These are phyloP conservation scores for Rhynchonema sp. DNA, from an alignment of 2,888 invertebrate genomes.

Conservation along the genomic window DNA sequence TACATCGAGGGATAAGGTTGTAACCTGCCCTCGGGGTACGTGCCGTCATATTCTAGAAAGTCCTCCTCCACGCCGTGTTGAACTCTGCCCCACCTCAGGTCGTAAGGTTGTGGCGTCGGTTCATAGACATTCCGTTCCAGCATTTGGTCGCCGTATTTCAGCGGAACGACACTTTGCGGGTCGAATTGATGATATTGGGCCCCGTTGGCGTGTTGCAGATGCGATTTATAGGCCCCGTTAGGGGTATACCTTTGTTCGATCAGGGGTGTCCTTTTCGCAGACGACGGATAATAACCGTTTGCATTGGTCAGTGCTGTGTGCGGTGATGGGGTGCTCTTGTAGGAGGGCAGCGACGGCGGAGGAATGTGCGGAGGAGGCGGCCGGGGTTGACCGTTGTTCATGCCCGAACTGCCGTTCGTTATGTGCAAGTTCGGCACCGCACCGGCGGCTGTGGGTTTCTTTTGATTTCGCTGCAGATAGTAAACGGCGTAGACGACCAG, in stretches of 20 bases:
- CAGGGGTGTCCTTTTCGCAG: no score
- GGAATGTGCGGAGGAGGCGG: background rate
- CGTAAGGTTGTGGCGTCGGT: no score
- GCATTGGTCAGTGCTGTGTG: background rate
- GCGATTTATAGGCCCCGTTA: background rate
- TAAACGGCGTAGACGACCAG: slow-evolving; percentile 5
- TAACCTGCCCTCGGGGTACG: background rate
- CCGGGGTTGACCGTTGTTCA: background rate
- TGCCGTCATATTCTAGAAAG: background rate
- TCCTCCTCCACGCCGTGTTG: background rate
- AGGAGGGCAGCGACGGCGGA: background rate
- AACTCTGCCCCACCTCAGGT: no score
- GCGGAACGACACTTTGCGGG: background rate
- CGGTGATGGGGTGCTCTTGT: background rate
- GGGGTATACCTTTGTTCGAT: background rate
- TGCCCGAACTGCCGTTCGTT: no score
- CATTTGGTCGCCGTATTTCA: no score
- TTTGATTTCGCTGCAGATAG: background rate
- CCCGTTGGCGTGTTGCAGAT: background rate
- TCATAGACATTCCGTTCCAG: no score
- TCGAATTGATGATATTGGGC: background rate
- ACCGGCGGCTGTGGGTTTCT: background rate
- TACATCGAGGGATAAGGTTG: background rate
- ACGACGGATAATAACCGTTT: background rate
- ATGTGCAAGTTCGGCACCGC: no score